phyloP scores from a whole-genome alignment of 30 jellyfish, hydroid and myxozoan genomes.

The Morbakka virulenta region DNA sequence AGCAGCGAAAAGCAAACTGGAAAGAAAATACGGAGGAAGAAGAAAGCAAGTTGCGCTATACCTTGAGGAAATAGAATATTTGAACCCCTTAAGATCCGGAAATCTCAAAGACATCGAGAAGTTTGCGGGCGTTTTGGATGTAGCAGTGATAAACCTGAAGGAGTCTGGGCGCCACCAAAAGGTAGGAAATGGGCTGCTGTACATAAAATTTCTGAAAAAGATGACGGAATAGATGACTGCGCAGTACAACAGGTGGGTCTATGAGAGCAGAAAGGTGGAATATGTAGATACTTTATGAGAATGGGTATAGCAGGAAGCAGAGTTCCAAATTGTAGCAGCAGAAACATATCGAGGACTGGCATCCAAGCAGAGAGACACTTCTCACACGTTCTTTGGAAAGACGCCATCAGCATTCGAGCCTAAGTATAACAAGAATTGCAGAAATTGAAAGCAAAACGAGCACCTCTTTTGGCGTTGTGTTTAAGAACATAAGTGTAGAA shows the following conservation, averaged over 20 bases:
- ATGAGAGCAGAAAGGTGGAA: slow-evolving; percentile 18
- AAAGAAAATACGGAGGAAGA: no score
- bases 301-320: slow-evolving; percentile 5
- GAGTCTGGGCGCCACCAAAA: slow-evolving; percentile 6
- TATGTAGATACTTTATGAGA: not conserved
- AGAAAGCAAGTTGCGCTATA: no score
- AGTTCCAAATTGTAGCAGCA: slow-evolving; percentile 4
- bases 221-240: slow-evolving; percentile 29
- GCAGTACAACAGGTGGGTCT: slow-evolving; percentile 23
- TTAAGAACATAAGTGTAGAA: no score
- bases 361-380: no score
- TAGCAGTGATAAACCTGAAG: slow-evolving; percentile 19
- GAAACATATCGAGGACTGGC: not conserved
- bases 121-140: slow-evolving; percentile 28
- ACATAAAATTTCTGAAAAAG: not conserved
- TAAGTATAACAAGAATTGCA: no score
- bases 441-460: not conserved
- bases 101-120: slow-evolving; percentile 12
- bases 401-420: no score
- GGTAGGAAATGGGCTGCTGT: slow-evolving; percentile 35
- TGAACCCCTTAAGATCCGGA: slow-evolving; percentile 19
- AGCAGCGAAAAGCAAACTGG: no score
- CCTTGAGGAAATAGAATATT: slow-evolving; percentile 16
- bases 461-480: no score
- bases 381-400: not conserved